Conservation (phyloP, 2,888 invertebrate species). For the Exocentrus adspersus region DNA sequence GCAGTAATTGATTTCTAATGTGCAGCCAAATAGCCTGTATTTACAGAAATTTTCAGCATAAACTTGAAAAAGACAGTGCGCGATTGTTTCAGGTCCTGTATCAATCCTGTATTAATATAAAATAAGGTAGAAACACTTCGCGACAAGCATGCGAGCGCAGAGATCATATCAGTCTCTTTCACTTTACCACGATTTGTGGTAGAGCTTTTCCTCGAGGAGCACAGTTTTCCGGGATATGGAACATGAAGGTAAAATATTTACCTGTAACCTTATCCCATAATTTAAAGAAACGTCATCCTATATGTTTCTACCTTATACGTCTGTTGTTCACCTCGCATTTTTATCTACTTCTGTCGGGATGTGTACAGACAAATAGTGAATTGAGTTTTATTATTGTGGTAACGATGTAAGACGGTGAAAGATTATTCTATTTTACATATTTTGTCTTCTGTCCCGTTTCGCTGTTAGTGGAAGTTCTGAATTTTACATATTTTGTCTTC, state of each 20-base stretch:
- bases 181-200: constrained; percentile 18
- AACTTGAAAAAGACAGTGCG: too few species aligned
- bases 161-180: constrained; percentile 23
- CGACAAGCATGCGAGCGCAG: too few species aligned
- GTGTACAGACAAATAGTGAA: neutral
- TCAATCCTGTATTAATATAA: too few species aligned
- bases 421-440: neutral
- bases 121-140: too few species aligned
- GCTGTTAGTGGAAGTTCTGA: too few species aligned
- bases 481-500: too few species aligned
- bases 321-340: constrained; percentile 12
- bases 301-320: constrained; percentile 18
- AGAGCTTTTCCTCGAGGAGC: constrained; percentile 12
- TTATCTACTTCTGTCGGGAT: neutral
- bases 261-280: constrained; percentile 15
- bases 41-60: too few species aligned
- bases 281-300: constrained; percentile 6
- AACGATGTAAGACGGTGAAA: neutral
- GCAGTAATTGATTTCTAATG: neutral
- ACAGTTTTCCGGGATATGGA: constrained; percentile 16
- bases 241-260: constrained; percentile 23
- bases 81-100: too few species aligned
- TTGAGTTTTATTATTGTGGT: constrained; percentile 4
- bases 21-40: too few species aligned
- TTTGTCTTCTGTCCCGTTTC: too few species aligned